phyloP scores from a whole-genome alignment of 2,888 invertebrate genomes.

The Noctua janthina region DNA sequence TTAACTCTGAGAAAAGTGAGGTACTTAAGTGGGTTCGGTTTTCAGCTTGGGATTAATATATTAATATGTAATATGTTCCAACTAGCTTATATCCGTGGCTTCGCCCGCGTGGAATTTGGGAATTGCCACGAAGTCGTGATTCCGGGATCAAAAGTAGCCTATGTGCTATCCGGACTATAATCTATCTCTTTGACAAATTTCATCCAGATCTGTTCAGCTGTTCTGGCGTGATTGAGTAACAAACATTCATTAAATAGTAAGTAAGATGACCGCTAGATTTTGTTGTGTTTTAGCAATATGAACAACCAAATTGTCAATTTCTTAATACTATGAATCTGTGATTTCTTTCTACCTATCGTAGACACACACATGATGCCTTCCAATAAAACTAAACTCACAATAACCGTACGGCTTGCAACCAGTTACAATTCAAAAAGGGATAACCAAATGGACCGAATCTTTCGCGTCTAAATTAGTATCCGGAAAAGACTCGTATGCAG shows the following conservation, averaged over 20 bases:
- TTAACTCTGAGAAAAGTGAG: background rate
- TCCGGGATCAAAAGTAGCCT: too few relatives aligned
- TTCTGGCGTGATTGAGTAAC: too few relatives aligned
- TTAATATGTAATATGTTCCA: too few relatives aligned
- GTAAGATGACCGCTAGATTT: background rate
- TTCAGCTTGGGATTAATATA: too few relatives aligned
- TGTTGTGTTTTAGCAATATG: background rate
- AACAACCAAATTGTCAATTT: background rate
- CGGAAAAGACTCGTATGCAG: conserved; percentile 63
- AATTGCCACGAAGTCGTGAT: too few relatives aligned
- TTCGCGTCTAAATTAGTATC: conserved; percentile 66
- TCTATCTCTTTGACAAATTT: too few relatives aligned
- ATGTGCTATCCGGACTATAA: too few relatives aligned
- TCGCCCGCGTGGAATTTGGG: too few relatives aligned
- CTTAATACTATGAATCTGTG: background rate
- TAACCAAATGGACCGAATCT: conserved; percentile 54
- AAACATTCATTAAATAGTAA: too few relatives aligned
- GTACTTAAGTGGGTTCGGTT: background rate
- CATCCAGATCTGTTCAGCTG: too few relatives aligned
- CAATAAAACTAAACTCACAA: conserved; percentile 12
- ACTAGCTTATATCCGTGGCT: too few relatives aligned
- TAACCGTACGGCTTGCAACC: conserved; percentile 13
- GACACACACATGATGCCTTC: background rate
- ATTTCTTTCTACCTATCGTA: background rate
- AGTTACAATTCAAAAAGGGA: conserved; percentile 52